Conservation (phyloP, 2,888 invertebrate species). For the Ferrisia virgata region DNA sequence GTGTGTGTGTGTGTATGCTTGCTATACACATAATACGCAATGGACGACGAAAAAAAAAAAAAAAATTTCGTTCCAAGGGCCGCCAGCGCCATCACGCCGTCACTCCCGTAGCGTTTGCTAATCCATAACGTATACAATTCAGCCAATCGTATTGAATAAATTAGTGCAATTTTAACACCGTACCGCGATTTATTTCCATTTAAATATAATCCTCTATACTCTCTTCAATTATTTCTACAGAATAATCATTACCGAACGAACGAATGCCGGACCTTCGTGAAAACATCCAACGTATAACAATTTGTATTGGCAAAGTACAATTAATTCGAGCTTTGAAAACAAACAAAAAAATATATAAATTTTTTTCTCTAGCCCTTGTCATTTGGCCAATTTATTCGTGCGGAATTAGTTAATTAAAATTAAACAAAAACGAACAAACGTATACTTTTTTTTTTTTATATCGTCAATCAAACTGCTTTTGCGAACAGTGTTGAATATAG, state of each 20-base stretch:
- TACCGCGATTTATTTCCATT: constrained; percentile 29
- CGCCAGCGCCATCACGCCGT: background rate
- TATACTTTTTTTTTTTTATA: background rate
- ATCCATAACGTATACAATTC: background rate
- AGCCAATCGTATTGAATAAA: constrained; percentile 14
- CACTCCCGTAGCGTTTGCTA: background rate
- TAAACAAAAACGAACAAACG: constrained; percentile 20
- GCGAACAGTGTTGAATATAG: background rate
- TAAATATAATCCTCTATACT: constrained; percentile 17
- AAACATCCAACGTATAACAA: background rate
- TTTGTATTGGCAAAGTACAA: constrained; percentile 6
- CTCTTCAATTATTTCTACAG: background rate
- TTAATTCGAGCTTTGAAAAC: constrained; percentile 10
- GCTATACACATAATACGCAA: background rate
- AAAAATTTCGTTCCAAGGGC: background rate
- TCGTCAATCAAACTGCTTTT: background rate
- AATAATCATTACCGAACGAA: background rate
- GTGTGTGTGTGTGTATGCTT: no score
- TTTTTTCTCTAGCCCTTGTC: background rate
- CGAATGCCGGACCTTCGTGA: background rate
- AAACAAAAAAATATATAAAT: background rate
- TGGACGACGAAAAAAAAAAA: background rate
- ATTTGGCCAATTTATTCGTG: background rate
- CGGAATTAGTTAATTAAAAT: constrained; percentile 26
- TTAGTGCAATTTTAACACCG: background rate